A percentile compares a stretch with the other conserved stretches of the same genome.
These are phyloP conservation scores for Onychomys arenicola DNA, from an alignment of 2,797 vertebrate genomes.

Conservation along the genomic window DNA sequence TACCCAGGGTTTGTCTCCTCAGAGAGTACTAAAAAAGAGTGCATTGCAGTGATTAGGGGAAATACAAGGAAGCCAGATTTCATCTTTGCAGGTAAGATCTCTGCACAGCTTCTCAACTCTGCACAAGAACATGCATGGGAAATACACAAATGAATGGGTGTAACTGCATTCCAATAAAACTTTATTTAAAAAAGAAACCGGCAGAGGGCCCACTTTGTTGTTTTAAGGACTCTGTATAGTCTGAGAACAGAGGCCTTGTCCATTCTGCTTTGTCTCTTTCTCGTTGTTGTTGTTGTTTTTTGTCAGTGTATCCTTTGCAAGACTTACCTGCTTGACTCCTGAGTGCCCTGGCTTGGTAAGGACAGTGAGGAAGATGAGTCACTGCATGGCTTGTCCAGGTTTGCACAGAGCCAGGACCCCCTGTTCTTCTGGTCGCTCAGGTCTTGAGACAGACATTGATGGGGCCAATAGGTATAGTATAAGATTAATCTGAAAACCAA, in stretches of 20 bases:
- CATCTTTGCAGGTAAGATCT: background rate
- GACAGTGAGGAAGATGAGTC: background rate
- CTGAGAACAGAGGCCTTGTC: background rate
- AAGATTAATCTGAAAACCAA: slow-evolving; percentile 50
- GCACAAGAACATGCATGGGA: background rate
- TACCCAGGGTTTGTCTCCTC: background rate
- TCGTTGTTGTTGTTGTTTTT: too few species aligned
- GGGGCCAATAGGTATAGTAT: background rate
- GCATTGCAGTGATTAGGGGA: background rate
- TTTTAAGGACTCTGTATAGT: background rate
- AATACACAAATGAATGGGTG: background rate
- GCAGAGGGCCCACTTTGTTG: background rate
- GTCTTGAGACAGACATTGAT: slow-evolving; percentile 35
- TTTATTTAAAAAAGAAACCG: slow-evolving; percentile 53
- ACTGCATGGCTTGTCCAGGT: background rate
- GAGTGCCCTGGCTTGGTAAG: background rate
- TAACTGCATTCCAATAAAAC: slow-evolving; percentile 7
- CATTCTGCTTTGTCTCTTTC: background rate
- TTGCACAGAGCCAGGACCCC: background rate
- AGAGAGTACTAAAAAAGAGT: background rate
- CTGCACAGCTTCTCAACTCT: background rate
- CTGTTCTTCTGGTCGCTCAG: slow-evolving; percentile 27
- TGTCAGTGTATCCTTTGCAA: slow-evolving; percentile 8
- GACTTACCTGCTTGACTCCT: background rate
- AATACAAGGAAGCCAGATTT: background rate